A percentile compares a stretch with the other conserved stretches of the same genome.
Evolutionary conservation across 1,140 invertebrate genomes (phyloP).

Genomic region (Bombyx mori): DNA sequence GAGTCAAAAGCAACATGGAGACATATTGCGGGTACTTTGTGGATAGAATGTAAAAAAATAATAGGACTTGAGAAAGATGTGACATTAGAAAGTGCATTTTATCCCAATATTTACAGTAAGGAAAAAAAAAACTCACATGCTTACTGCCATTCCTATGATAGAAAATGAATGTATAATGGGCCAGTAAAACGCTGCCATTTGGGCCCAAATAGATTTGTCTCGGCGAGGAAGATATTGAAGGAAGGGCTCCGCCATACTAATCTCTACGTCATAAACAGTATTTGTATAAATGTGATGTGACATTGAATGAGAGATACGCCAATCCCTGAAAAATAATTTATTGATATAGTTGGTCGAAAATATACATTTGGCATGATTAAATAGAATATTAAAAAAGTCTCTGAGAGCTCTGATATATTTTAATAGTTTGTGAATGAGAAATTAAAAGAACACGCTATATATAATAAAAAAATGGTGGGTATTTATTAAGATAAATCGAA

Average conservation of each 20-base stretch:
- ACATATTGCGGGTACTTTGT: too few relatives aligned
- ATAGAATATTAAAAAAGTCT: too few relatives aligned
- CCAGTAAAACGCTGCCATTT: conserved; percentile 51
- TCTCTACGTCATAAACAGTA: conserved; percentile 82
- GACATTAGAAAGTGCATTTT: too few relatives aligned
- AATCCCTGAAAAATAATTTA: conserved; percentile 69
- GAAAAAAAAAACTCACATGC: conserved; percentile 38
- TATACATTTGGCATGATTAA: conserved; percentile 9
- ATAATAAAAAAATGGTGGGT: too few relatives aligned
- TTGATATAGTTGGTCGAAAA: too few relatives aligned
- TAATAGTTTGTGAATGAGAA: too few relatives aligned
- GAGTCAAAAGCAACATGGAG: too few relatives aligned
- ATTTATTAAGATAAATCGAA: too few relatives aligned
- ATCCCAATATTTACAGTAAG: background rate
- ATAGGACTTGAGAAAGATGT: too few relatives aligned
- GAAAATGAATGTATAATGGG: conserved; percentile 34
- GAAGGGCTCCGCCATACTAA: conserved; percentile 79
- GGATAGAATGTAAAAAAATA: too few relatives aligned
- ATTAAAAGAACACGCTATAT: too few relatives aligned
- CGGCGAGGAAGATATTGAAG: conserved; percentile 39
- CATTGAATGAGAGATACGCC: conserved; percentile 83
- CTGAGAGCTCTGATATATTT: too few relatives aligned
- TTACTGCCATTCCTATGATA: conserved; percentile 22
- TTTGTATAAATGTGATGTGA: conserved; percentile 90
- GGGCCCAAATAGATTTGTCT: conserved; percentile 44